A percentile compares a stretch with the other conserved stretches of the same genome.
phyloP scores from a whole-genome alignment of 37 sponge, comb jelly and placozoan species.

The Hexactinellida sp. region DNA sequence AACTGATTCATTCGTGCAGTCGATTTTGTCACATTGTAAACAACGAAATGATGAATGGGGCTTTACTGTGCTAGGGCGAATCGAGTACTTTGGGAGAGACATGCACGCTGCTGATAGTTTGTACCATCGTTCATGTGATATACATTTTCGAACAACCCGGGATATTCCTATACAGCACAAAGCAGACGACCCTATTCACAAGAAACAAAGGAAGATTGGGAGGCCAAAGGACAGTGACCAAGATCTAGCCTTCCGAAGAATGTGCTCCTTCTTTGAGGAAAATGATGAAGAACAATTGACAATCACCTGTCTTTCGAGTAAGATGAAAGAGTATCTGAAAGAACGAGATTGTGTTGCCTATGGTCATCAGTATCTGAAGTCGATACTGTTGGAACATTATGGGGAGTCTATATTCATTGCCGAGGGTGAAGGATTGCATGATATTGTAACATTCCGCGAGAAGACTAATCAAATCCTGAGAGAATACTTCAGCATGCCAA shows the following conservation, averaged over 20 bases:
- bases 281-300: neutral
- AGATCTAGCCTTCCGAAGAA: neutral
- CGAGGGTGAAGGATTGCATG: neutral
- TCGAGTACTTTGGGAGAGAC: too few species aligned
- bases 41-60: too few species aligned
- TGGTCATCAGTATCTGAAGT: neutral
- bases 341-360: neutral
- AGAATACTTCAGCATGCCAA: constrained; percentile 11
- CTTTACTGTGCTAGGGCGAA: too few species aligned
- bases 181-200: constrained; percentile 21
- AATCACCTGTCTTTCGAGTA: neutral
- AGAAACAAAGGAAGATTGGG: constrained; percentile 23
- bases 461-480: constrained; percentile 19
- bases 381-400: neutral
- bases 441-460: neutral
- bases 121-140: constrained; percentile 24
- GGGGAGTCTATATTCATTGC: neutral
- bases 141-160: constrained; percentile 26
- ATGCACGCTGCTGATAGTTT: constrained; percentile 35
- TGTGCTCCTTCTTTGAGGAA: neutral
- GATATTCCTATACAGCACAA: constrained; percentile 28
- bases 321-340: neutral
- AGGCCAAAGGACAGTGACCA: neutral
- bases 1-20: too few species aligned
- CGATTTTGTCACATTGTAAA: too few species aligned